A percentile compares a stretch with the other conserved stretches of the same genome.
Conservation (phyloP, 2,113 vertebrate genomes). For the Illadopsis cleaveri region DNA sequence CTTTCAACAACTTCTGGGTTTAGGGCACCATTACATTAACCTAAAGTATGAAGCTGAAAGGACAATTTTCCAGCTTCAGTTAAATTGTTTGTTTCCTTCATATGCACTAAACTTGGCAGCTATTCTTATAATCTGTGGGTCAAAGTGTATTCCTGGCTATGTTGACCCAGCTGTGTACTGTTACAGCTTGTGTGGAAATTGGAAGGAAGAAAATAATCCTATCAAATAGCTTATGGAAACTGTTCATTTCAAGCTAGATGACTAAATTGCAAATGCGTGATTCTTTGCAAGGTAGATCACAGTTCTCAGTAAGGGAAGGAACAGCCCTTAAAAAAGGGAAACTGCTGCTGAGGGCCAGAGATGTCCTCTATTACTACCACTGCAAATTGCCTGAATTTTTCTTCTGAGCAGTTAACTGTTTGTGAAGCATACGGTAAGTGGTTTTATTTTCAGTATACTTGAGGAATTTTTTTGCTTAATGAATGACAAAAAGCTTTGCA, state of each 20-base stretch:
- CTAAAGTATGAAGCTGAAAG: background rate
- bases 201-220: background rate
- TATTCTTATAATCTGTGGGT: background rate
- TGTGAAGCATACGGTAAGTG: background rate
- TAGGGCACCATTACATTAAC: background rate
- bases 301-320: background rate
- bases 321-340: background rate
- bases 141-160: background rate
- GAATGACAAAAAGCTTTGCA: background rate
- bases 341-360: background rate
- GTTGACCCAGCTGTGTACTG: constrained; percentile 22
- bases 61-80: background rate
- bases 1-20: background rate
- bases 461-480: background rate
- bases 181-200: background rate
- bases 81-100: background rate
- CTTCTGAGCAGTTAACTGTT: background rate
- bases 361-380: background rate
- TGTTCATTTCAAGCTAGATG: background rate
- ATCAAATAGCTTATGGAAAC: background rate
- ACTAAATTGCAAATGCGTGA: background rate
- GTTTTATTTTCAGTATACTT: background rate
- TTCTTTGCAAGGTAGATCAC: background rate
- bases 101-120: background rate
- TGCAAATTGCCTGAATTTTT: background rate